Conservation (phyloP, 2,888 invertebrate genomes). For the Odontocerum albicorne region DNA sequence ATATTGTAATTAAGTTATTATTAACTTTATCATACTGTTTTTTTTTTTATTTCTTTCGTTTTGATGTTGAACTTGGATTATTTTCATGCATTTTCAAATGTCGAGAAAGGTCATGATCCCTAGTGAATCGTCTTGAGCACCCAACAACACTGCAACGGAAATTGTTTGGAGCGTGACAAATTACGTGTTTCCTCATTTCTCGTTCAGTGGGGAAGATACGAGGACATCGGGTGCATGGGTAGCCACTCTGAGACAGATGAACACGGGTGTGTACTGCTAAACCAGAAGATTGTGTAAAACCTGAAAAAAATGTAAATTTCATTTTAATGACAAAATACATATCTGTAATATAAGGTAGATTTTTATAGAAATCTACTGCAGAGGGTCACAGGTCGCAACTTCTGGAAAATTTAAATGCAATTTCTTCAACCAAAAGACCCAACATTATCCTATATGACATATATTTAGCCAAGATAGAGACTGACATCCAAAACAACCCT, state of each 20-base stretch:
- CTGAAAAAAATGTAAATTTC: constrained; percentile 32
- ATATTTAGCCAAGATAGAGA: too few relatives aligned
- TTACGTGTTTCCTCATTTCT: constrained; percentile 17
- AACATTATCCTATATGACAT: too few relatives aligned
- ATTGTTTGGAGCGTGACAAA: constrained; percentile 37
- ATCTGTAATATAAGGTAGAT: too few relatives aligned
- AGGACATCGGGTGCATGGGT: constrained; percentile 41
- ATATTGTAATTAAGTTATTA: too few relatives aligned
- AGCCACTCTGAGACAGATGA: constrained; percentile 43
- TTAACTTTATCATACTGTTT: background rate
- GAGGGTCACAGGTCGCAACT: too few relatives aligned
- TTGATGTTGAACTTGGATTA: background rate
- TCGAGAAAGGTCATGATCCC: constrained; percentile 41
- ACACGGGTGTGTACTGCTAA: constrained; percentile 47
- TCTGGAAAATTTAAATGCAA: too few relatives aligned
- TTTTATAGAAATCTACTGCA: too few relatives aligned
- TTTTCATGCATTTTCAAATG: constrained; percentile 38
- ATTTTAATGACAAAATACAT: too few relatives aligned
- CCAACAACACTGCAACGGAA: constrained; percentile 39
- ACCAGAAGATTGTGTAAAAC: constrained; percentile 49
- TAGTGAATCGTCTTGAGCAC: constrained; percentile 41
- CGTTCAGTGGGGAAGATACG: constrained; percentile 41
- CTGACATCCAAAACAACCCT: too few relatives aligned
- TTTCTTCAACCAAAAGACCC: too few relatives aligned
- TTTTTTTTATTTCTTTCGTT: background rate